A percentile compares a stretch with the other conserved stretches of the same genome.
Evolutionary conservation across 2,113 vertebrate genomes (phyloP).

Genomic region (Cynopterus brachyotis): DNA sequence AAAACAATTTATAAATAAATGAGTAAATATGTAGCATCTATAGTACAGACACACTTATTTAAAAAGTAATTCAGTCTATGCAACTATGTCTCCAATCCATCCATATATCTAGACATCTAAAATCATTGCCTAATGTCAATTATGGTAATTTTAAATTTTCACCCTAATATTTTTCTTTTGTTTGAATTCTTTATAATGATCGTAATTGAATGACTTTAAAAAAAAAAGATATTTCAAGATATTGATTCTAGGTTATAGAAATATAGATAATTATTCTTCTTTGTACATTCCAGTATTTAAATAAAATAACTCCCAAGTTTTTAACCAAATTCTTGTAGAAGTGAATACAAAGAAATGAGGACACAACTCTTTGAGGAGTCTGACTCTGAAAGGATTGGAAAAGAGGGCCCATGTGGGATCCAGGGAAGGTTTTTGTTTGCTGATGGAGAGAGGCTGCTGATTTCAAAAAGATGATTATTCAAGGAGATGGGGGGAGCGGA

Average conservation of each 20-base stretch:
- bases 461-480: not conserved
- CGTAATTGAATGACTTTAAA: not conserved
- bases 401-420: not conserved
- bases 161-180: not conserved
- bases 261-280: not conserved
- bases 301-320: not conserved
- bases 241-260: not conserved
- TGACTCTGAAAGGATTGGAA: not conserved
- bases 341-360: not conserved
- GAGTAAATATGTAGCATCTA: not conserved
- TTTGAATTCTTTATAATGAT: not conserved
- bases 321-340: not conserved
- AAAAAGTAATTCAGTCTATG: not conserved
- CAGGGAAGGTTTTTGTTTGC: not conserved
- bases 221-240: not conserved
- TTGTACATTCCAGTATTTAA: not conserved
- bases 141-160: not conserved
- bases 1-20: not conserved
- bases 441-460: not conserved
- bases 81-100: not conserved
- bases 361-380: not conserved
- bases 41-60: not conserved
- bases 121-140: not conserved
- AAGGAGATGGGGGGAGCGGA: not conserved
- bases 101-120: not conserved